Base-by-base conservation (phyloP, 2,797 vertebrate genomes). In the Petrocephalus sullivani region DNA sequence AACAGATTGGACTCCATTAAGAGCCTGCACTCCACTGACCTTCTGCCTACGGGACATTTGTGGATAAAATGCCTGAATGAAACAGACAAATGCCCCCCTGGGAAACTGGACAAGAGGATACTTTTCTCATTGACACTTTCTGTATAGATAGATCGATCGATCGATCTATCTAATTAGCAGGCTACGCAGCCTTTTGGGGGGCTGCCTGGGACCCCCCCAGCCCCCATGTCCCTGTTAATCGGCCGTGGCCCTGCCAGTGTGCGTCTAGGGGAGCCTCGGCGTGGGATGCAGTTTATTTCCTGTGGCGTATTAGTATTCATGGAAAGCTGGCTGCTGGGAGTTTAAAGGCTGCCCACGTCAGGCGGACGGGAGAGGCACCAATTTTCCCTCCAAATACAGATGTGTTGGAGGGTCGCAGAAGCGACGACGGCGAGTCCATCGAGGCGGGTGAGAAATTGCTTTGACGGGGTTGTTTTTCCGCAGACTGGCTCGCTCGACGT, bases 321-420 rank as follows among this genome's bases (percentile, higher is more conserved):
- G 9, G 81, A 51, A 83, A 46, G 37, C 49, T 0, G 8, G 7
- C 7, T 83, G 16, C 41, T 83, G 10, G 46, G 41, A 83, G 81
- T 83, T 83, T 83, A 83, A 83, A 83, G 81, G 81, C 81, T 51
- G n/a, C 49, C 81, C 81, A 83, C 81, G 46, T 83, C 81, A 46
- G 81, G 41, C 46, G 2, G n/a, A 12, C 3, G 10, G 49, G 81
- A 83, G 81, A 21, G 41, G n/a, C 1, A 53, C 81, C 81, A 83
- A 83, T 83, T 83, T 83, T 53, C 81, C 81, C 53, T 53, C 41
- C 53, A 83, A 83, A 83, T 56, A 56, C 19, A 85, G 83, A 85
- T 57, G 83, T 85, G 54, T 54, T 58, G 12, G n/a, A 83, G 81
- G 37, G n/a, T 7, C 5, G n/a, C 49, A 53, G 81, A 5, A 83